phyloP scores from a whole-genome alignment of 2,888 invertebrate species.

The Drosophila peninsularis region DNA sequence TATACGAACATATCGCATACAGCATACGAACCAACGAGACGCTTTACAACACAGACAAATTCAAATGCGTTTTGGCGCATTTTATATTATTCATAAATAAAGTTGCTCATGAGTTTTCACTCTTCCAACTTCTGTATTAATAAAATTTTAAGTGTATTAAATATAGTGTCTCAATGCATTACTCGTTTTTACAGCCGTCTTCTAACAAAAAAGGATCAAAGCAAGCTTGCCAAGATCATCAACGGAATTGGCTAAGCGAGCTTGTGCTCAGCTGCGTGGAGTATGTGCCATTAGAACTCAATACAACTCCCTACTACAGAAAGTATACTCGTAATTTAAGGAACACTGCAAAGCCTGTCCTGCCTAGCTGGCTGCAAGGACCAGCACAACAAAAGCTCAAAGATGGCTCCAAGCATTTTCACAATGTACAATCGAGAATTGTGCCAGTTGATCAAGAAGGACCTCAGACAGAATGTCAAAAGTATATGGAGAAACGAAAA shows the following conservation, averaged over 20 bases:
- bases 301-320: neutral
- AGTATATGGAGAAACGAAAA: neutral
- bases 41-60: neutral
- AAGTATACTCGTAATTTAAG: neutral
- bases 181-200: neutral
- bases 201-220: neutral
- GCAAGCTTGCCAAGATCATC: neutral
- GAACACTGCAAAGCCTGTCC: neutral
- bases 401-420: neutral
- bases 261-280: neutral
- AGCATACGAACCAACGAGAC: neutral
- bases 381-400: neutral
- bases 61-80: neutral
- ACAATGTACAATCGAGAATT: too few species aligned
- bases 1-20: too few species aligned
- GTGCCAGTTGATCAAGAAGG: neutral
- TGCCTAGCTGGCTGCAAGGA: neutral
- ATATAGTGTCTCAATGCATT: conserved; percentile 1
- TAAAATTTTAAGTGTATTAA: conserved; percentile 20
- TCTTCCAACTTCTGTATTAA: conserved; percentile 5
- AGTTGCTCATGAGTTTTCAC: conserved; percentile 39
- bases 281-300: neutral
- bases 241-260: neutral
- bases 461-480: neutral
- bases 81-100: neutral